Evolutionary conservation across 2,888 invertebrate genomes (phyloP).

Genomic region (Caradrina kadenii): DNA sequence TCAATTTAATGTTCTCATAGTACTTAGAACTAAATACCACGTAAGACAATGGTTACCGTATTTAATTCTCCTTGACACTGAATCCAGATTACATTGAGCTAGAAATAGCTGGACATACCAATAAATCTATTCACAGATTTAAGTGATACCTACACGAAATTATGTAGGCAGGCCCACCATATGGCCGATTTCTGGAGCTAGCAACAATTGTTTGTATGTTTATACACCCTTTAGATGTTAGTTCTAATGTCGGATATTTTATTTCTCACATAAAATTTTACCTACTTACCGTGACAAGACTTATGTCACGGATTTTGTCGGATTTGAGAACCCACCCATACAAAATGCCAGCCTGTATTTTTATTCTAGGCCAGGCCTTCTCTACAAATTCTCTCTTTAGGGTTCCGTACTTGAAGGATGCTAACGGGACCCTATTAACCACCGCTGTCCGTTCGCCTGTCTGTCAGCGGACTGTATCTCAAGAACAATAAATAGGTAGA

Average conservation of each 20-base stretch:
- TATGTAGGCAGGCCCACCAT: slow-evolving; percentile 35
- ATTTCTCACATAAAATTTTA: slow-evolving; percentile 34
- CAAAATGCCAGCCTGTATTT: background rate
- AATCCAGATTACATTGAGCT: slow-evolving; percentile 11
- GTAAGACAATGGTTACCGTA: background rate
- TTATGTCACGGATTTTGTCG: background rate
- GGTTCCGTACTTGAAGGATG: too few relatives aligned
- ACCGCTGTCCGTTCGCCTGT: too few relatives aligned
- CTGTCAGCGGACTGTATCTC: too few relatives aligned
- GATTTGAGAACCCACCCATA: background rate
- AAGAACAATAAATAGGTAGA: too few relatives aligned
- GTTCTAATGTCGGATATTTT: slow-evolving; percentile 38
- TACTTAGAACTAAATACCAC: too few relatives aligned
- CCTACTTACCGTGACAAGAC: background rate
- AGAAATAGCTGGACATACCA: slow-evolving; percentile 30
- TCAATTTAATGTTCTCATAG: too few relatives aligned
- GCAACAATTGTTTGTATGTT: slow-evolving; percentile 42
- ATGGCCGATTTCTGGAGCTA: slow-evolving; percentile 42
- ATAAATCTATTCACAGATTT: slow-evolving; percentile 49
- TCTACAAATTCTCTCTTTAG: too few relatives aligned
- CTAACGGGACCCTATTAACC: too few relatives aligned
- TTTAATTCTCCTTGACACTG: slow-evolving; percentile 38
- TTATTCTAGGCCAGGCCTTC: too few relatives aligned
- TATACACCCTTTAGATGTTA: background rate
- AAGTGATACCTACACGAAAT: slow-evolving; percentile 20